Conservation (phyloP, 2,888 invertebrate genomes). For the Dolichomitus sp. region DNA sequence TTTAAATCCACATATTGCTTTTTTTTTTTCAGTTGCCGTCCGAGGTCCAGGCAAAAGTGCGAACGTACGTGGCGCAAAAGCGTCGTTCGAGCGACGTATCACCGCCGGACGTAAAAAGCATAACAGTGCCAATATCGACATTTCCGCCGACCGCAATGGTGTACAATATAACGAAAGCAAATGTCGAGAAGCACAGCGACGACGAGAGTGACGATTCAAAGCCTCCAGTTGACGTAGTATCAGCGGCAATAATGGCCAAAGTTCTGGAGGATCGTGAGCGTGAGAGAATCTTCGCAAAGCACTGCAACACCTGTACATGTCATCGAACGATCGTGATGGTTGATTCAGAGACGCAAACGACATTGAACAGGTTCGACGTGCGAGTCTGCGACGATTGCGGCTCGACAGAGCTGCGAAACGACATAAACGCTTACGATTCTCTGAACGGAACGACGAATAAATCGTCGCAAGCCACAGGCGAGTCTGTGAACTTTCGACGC, state of each 20-base stretch:
- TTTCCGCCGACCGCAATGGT: slow-evolving; percentile 96
- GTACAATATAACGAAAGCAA: slow-evolving; percentile 86
- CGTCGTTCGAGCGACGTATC: slow-evolving; percentile 86
- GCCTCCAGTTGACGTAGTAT: slow-evolving; percentile 91
- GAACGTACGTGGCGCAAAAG: slow-evolving; percentile 91
- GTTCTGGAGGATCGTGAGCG: slow-evolving; percentile 95
- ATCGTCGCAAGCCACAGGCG: slow-evolving; percentile 15
- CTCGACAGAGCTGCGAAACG: slow-evolving; percentile 62
- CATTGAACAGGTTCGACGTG: slow-evolving; percentile 48
- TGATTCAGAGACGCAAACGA: slow-evolving; percentile 82
- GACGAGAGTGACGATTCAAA: slow-evolving; percentile 88
- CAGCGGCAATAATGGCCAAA: slow-evolving; percentile 96
- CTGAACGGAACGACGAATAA: slow-evolving; percentile 39
- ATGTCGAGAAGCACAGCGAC: slow-evolving; percentile 85
- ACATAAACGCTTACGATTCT: slow-evolving; percentile 52
- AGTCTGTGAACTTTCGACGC: slow-evolving; percentile 45
- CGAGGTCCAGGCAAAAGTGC: slow-evolving; percentile 96
- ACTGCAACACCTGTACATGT: slow-evolving; percentile 94
- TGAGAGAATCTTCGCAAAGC: slow-evolving; percentile 92
- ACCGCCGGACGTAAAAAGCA: slow-evolving; percentile 88
- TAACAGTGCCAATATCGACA: slow-evolving; percentile 92
- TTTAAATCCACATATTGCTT: neutral
- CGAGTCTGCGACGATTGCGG: slow-evolving; percentile 69
- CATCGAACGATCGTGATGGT: slow-evolving; percentile 81
- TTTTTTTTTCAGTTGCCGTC: slow-evolving; percentile 91